Evolutionary conservation across 2,797 vertebrate species (phyloP).

Genomic region (Mastacembelus armatus): DNA sequence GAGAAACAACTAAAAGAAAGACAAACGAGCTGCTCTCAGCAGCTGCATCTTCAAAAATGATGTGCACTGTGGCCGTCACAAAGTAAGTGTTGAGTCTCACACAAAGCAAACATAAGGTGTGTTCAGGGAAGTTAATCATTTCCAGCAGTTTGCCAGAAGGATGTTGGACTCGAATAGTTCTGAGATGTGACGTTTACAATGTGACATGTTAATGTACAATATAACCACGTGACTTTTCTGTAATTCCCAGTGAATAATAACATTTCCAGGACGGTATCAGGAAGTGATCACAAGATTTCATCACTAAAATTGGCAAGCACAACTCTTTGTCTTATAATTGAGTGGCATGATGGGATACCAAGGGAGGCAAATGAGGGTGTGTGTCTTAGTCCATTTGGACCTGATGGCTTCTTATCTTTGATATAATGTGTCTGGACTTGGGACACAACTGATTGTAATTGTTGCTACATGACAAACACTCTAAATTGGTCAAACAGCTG

Average conservation of each 20-base stretch:
- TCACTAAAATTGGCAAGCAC: not conserved
- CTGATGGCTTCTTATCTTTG: not conserved
- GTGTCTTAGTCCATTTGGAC: not conserved
- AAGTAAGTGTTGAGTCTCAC: not conserved
- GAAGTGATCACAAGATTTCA: not conserved
- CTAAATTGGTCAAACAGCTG: constrained; percentile 20
- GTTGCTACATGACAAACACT: not conserved
- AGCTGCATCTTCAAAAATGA: not conserved
- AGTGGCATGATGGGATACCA: not conserved
- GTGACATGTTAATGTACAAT: not conserved
- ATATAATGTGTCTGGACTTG: not conserved
- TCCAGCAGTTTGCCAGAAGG: not conserved
- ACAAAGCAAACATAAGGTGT: not conserved
- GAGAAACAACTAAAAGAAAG: not conserved
- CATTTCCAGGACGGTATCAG: not conserved
- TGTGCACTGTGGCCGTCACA: too few species aligned
- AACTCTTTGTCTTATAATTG: not conserved
- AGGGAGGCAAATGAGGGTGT: not conserved
- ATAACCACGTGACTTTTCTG: not conserved
- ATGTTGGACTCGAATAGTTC: not conserved
- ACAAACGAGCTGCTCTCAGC: constrained; percentile 1
- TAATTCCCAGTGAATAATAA: too few species aligned
- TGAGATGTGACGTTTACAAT: not conserved
- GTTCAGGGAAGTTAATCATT: not conserved
- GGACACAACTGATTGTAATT: not conserved